A percentile compares a stretch with the other conserved stretches of the same genome.
Conservation (phyloP, 2,888 invertebrate genomes). For the Harpalus rufipes region DNA sequence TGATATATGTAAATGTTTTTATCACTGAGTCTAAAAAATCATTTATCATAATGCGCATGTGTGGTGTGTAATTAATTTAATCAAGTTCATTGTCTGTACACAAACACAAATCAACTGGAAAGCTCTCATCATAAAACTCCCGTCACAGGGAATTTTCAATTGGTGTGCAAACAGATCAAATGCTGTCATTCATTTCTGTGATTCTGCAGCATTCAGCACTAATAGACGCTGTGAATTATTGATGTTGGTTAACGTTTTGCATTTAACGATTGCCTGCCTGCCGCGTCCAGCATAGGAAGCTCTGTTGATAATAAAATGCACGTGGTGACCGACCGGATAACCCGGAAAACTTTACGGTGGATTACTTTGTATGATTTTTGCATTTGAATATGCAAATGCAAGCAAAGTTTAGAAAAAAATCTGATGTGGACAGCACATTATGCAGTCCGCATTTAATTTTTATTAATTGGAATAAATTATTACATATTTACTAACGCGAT, state of each 20-base stretch:
- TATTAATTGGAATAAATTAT: no score
- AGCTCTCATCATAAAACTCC: conserved; percentile 28
- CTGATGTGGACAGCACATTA: no score
- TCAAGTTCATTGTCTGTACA: conserved; percentile 2
- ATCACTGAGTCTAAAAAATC: no score
- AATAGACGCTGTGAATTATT: conserved; percentile 54
- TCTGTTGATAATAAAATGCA: conserved; percentile 51
- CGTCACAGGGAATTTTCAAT: conserved; percentile 42
- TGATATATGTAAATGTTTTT: no score
- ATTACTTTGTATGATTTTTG: conserved; percentile 17
- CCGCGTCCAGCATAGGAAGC: background rate
- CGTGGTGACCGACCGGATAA: conserved; percentile 11
- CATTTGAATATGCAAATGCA: conserved; percentile 24
- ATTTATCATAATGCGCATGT: no score
- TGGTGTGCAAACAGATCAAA: conserved; percentile 29
- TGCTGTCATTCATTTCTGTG: conserved; percentile 39
- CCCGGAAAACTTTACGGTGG: background rate
- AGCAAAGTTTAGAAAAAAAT: background rate
- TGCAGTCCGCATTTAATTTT: no score
- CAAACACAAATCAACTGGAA: conserved; percentile 34
- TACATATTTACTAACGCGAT: no score
- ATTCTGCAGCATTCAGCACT: conserved; percentile 51
- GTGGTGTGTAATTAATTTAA: background rate
- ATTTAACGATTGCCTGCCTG: conserved; percentile 40
- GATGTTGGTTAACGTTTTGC: conserved; percentile 47